Evolutionary conservation across 2,888 invertebrate species (phyloP).

Genomic region (Orthosia gothica): DNA sequence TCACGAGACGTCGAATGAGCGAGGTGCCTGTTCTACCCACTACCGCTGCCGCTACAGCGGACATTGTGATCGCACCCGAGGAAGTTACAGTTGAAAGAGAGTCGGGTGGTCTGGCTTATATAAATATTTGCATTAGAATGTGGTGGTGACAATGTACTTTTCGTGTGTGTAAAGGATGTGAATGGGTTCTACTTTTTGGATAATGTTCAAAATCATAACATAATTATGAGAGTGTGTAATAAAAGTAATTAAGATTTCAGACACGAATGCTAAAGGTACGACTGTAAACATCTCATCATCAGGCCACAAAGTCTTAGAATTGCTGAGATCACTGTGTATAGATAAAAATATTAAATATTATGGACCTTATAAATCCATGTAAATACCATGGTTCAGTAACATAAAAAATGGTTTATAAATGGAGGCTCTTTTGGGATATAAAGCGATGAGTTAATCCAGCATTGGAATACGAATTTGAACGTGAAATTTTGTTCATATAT

Average conservation of each 20-base stretch:
- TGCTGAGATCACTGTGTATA: neutral
- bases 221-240: neutral
- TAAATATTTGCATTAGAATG: slow-evolving; percentile 75
- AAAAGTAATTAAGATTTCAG: neutral
- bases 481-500: neutral
- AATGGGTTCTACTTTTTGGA: slow-evolving; percentile 9
- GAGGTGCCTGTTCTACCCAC: slow-evolving; percentile 79
- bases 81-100: slow-evolving; percentile 77
- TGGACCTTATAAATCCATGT: too few species aligned
- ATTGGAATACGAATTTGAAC: neutral
- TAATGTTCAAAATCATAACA: neutral
- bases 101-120: slow-evolving; percentile 92
- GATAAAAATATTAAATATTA: neutral
- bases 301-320: neutral
- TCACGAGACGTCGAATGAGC: slow-evolving; percentile 83
- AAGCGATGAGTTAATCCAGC: slow-evolving; percentile 25
- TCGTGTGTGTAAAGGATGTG: neutral
- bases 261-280: neutral
- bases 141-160: slow-evolving; percentile 13
- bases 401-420: neutral
- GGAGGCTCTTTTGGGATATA: neutral
- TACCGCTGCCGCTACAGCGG: slow-evolving; percentile 75
- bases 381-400: too few species aligned
- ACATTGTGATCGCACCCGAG: slow-evolving; percentile 77
- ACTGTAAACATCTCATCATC: neutral